These are phyloP conservation scores for Perca flavescens DNA, from an alignment of 2,113 vertebrate genomes.

Conservation along the genomic window DNA sequence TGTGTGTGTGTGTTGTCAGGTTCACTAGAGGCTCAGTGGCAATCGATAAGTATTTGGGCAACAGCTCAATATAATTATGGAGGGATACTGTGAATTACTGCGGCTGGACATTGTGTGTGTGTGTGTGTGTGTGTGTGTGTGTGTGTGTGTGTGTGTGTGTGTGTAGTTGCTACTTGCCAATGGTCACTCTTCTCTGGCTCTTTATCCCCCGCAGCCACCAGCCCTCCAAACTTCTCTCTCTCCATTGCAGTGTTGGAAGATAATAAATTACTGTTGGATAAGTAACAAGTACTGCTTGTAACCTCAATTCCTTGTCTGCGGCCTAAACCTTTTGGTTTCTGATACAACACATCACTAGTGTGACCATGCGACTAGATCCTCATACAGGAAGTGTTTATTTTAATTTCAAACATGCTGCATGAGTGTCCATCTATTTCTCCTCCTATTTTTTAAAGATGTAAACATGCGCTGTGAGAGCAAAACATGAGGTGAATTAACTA, in stretches of 20 bases:
- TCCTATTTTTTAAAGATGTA: not conserved
- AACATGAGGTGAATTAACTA: not conserved
- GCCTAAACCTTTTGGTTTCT: not conserved
- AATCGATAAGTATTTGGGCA: conserved; percentile 81
- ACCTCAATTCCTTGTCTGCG: not conserved
- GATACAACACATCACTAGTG: not conserved
- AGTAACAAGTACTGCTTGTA: not conserved
- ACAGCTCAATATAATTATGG: conserved; percentile 77
- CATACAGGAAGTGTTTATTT: not conserved
- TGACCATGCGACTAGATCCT: not conserved
- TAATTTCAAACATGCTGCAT: not conserved
- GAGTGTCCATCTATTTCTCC: not conserved
- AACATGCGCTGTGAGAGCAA: not conserved
- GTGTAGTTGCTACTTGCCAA: conserved; percentile 1
- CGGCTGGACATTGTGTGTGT: conserved; percentile 31
- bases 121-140: conserved; percentile 26
- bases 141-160: conserved; percentile 24
- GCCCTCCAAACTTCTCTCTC: conserved; percentile 6
- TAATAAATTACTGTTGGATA: conserved; percentile 16
- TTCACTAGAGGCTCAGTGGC: conserved; percentile 62
- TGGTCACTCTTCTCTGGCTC: conserved; percentile 3
- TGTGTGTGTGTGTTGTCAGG: conserved; percentile 39
- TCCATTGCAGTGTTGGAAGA: conserved; percentile 15
- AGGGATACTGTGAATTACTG: conserved; percentile 71
- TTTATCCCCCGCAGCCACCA: conserved; percentile 19